Percentiles rank a stretch among this genome's conserved stretches.
These are phyloP conservation scores for Paramacrobiotus metropolitanus DNA, from an alignment of 1,140 invertebrate genomes.

Conservation along the genomic window DNA sequence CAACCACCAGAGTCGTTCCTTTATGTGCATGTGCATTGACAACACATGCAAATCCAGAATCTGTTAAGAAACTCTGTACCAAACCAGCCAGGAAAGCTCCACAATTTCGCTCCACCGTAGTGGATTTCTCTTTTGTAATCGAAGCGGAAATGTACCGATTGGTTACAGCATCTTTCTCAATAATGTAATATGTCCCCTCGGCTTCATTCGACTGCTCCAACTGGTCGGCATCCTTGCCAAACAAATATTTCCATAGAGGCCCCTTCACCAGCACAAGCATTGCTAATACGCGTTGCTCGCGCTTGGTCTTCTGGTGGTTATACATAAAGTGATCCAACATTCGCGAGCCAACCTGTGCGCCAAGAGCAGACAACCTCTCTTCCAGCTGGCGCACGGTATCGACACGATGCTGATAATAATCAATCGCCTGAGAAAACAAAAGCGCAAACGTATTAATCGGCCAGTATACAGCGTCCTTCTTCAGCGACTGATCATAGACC, in stretches of 20 bases:
- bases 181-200: constrained; percentile 88
- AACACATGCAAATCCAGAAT: constrained; percentile 17
- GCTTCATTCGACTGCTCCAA: constrained; percentile 95
- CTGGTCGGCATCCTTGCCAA: constrained; percentile 94
- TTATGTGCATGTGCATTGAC: constrained; percentile 74
- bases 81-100: constrained; percentile 96
- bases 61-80: constrained; percentile 24
- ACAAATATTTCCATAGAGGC: constrained; percentile 30
- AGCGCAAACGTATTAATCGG: constrained; percentile 66
- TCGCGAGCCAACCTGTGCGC: constrained; percentile 6
- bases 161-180: constrained; percentile 88
- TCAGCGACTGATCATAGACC: neutral
- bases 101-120: constrained; percentile 84
- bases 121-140: constrained; percentile 88
- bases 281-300: neutral
- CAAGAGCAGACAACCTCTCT: constrained; percentile 36
- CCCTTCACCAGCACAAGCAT: neutral
- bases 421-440: constrained; percentile 88
- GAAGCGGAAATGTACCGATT: constrained; percentile 97
- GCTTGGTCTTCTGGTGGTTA: neutral
- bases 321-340: neutral
- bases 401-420: constrained; percentile 88
- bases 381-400: constrained; percentile 83
- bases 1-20: constrained; percentile 95
- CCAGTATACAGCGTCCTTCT: neutral